Percentiles rank a stretch among this genome's conserved stretches.
Evolutionary conservation across 64 coral and sea anemone genomes (phyloP).

Genomic region (Stichodactyla helianthus): DNA sequence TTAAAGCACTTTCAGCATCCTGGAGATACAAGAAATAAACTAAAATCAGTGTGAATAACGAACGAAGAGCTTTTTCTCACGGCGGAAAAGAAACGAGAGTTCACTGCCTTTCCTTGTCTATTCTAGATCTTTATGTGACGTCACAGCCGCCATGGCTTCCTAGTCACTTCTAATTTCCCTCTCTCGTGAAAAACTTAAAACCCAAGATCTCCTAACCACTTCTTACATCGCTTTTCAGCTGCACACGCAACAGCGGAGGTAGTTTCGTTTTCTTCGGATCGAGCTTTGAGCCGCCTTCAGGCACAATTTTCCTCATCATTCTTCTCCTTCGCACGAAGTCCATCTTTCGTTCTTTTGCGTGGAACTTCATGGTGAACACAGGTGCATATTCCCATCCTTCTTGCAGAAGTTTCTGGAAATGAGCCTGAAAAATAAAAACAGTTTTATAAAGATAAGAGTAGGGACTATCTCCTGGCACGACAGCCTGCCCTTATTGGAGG

Average conservation of each 20-base stretch:
- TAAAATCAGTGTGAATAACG: not conserved
- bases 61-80: not conserved
- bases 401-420: slow-evolving; percentile 34
- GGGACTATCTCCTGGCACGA: too few relatives aligned
- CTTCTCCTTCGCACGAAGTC: slow-evolving; percentile 84
- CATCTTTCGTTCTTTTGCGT: slow-evolving; percentile 77
- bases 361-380: slow-evolving; percentile 62
- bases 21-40: not conserved
- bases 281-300: slow-evolving; percentile 33
- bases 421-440: not conserved
- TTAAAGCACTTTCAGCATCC: slow-evolving; percentile 29
- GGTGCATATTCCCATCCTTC: slow-evolving; percentile 93
- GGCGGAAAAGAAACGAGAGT: not conserved
- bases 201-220: too few relatives aligned
- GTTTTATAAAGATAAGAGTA: not conserved
- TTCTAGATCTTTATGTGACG: too few relatives aligned
- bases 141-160: too few relatives aligned
- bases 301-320: slow-evolving; percentile 62
- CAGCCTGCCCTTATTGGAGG: too few relatives aligned
- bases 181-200: too few relatives aligned
- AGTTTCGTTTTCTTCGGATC: slow-evolving; percentile 27
- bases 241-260: slow-evolving; percentile 8
- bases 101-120: too few relatives aligned
- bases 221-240: slow-evolving; percentile 21
- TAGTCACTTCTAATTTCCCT: too few relatives aligned